These are phyloP conservation scores for Apamea epomidion DNA, from an alignment of 2,888 invertebrate species.

Conservation along the genomic window DNA sequence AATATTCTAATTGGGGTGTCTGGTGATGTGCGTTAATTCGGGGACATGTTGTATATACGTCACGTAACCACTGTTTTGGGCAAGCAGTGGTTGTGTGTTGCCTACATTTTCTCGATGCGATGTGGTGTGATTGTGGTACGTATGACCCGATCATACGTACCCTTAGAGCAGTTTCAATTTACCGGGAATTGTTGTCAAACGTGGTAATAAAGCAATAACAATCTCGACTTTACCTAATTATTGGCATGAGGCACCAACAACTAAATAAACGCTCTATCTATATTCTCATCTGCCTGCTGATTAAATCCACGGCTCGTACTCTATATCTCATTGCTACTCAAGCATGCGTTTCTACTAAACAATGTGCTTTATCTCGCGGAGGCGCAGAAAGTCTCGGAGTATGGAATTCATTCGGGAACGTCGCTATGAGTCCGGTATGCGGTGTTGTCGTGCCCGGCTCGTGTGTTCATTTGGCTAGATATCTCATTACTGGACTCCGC, in stretches of 20 bases:
- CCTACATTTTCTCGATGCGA: not conserved
- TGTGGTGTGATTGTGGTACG: not conserved
- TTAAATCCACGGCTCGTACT: not conserved
- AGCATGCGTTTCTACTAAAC: conserved; percentile 48
- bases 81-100: too few species aligned
- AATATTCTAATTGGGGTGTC: too few species aligned
- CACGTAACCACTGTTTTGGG: not conserved
- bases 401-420: conserved; percentile 50
- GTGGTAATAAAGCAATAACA: not conserved
- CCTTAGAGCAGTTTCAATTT: not conserved
- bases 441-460: conserved; percentile 28
- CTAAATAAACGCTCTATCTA: not conserved
- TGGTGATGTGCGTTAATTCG: too few species aligned
- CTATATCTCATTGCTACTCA: not conserved
- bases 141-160: not conserved
- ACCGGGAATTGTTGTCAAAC: not conserved
- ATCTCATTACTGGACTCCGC: conserved; percentile 37
- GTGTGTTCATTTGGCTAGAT: conserved; percentile 42
- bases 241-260: not conserved
- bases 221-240: not conserved
- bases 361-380: conserved; percentile 40
- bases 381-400: conserved; percentile 19
- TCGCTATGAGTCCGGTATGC: conserved; percentile 40
- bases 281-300: not conserved
- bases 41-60: too few species aligned